These are phyloP conservation scores for Oryzias celebensis DNA, from an alignment of 2,113 vertebrate species.

Conservation along the genomic window DNA sequence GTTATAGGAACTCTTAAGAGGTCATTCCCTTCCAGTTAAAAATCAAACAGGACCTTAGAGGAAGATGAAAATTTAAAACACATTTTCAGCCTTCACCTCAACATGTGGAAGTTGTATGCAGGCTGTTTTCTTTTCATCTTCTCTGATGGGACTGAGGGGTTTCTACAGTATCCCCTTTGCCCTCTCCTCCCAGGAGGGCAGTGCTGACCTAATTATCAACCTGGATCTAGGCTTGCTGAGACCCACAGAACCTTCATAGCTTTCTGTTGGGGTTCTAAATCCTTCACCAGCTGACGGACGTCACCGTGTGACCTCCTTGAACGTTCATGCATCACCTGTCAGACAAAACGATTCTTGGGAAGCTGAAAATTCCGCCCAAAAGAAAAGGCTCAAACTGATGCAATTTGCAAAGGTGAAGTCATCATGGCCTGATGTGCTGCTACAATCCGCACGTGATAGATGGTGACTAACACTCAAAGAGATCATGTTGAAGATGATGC, in stretches of 20 bases:
- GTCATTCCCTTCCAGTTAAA: constrained; percentile 53
- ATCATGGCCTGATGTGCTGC: not conserved
- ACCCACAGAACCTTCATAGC: constrained; percentile 39
- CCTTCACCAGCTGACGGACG: too few relatives aligned
- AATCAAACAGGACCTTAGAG: constrained; percentile 50
- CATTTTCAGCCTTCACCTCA: constrained; percentile 64
- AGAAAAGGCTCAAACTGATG: not conserved
- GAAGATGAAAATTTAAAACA: constrained; percentile 67
- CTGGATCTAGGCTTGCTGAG: constrained; percentile 35
- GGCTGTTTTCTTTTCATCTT: constrained; percentile 73
- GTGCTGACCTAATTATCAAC: constrained; percentile 60
- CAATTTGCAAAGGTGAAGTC: not conserved
- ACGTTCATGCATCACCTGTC: too few relatives aligned
- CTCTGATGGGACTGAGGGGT: constrained; percentile 49
- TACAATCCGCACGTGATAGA: constrained; percentile 1
- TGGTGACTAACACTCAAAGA: not conserved
- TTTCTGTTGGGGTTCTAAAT: constrained; percentile 11
- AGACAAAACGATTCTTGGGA: too few relatives aligned
- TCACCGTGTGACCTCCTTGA: too few relatives aligned
- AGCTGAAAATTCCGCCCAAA: not conserved
- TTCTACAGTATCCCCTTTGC: constrained; percentile 57
- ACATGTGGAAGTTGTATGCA: constrained; percentile 67
- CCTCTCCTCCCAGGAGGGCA: constrained; percentile 49
- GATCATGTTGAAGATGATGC: not conserved
- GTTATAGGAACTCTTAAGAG: constrained; percentile 57